Percentiles rank a stretch among this genome's conserved stretches.
phyloP scores from a whole-genome alignment of 1,140 invertebrate species.

The Drosophila nebulosa region DNA sequence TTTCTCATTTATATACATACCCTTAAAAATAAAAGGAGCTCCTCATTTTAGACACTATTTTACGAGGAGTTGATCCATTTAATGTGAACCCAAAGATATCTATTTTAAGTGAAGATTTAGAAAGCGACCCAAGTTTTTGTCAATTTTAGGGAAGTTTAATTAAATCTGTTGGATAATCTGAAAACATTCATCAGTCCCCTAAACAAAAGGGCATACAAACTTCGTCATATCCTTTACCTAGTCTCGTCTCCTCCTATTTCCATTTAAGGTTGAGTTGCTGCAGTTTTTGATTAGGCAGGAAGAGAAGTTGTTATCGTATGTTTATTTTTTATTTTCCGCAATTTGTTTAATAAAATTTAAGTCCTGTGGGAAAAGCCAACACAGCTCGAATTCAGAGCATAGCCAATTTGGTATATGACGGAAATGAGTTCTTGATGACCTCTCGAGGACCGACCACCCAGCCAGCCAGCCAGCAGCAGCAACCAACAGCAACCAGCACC shows the following conservation, averaged over 20 bases:
- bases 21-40: not conserved
- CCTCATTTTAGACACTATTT: not conserved
- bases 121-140: no score
- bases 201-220: not conserved
- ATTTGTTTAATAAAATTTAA: slow-evolving; percentile 75
- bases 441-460: slow-evolving; percentile 47
- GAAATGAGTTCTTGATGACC: slow-evolving; percentile 73
- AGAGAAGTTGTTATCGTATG: slow-evolving; percentile 24
- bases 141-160: no score
- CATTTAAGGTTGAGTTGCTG: not conserved
- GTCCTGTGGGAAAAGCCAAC: slow-evolving; percentile 38
- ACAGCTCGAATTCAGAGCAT: not conserved
- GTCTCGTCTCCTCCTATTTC: not conserved
- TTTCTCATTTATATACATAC: not conserved
- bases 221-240: not conserved
- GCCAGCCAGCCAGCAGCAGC: not conserved
- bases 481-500: not conserved
- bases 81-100: no score
- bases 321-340: slow-evolving; percentile 34
- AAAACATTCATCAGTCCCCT: no score
- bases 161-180: no score
- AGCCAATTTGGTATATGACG: slow-evolving; percentile 20
- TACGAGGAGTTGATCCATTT: no score
- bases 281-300: slow-evolving; percentile 62
- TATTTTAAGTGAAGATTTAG: no score